phyloP scores from a whole-genome alignment of 2,113 vertebrate genomes.

The Psephotus haematonotus region DNA sequence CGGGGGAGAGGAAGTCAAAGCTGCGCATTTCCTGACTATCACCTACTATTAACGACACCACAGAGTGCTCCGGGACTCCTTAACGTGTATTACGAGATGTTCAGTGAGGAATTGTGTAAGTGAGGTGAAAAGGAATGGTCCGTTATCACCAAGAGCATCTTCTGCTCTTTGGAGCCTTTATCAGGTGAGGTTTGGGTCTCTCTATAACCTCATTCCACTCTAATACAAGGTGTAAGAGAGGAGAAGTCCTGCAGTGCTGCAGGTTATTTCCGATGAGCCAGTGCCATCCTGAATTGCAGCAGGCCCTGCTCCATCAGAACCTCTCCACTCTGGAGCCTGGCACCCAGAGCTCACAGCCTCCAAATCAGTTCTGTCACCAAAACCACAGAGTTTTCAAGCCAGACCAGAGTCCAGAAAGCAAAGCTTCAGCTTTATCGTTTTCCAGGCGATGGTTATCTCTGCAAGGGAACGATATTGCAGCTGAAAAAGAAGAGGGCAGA shows the following conservation, averaged over 20 bases:
- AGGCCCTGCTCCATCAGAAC: not conserved
- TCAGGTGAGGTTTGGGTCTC: not conserved
- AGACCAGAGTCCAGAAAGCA: not conserved
- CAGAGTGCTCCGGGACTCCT: not conserved
- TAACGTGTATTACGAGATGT: not conserved
- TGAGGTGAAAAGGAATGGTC: not conserved
- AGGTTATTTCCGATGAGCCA: not conserved
- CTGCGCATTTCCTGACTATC: not conserved
- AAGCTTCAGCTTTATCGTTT: not conserved
- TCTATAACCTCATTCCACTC: not conserved
- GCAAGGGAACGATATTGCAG: slow-evolving; percentile 80
- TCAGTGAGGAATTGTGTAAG: not conserved
- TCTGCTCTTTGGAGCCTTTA: not conserved
- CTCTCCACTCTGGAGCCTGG: not conserved
- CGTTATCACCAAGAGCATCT: not conserved
- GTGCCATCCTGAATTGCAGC: not conserved
- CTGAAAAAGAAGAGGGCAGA: slow-evolving; percentile 48
- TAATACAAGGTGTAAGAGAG: not conserved
- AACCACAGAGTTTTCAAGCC: not conserved
- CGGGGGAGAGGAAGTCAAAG: not conserved
- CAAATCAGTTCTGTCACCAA: not conserved
- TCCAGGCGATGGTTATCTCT: slow-evolving; percentile 67
- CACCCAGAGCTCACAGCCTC: not conserved
- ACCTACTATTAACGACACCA: not conserved
- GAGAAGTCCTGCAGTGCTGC: not conserved